phyloP scores from a whole-genome alignment of 2,888 invertebrate species.

The Drosophila nr. fundita region DNA sequence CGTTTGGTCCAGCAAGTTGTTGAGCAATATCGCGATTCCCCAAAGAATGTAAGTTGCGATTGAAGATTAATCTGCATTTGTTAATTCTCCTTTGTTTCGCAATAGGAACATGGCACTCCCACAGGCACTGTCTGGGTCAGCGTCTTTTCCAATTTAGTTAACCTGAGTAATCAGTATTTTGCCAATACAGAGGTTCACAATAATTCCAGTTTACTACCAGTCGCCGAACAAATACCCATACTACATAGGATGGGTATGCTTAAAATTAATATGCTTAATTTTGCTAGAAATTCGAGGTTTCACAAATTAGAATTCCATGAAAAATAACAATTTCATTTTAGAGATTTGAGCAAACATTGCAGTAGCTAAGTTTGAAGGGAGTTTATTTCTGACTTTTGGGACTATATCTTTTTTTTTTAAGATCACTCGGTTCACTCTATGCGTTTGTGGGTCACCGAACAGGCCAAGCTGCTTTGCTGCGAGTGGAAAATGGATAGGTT shows the following conservation, averaged over 20 bases:
- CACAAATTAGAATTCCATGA: not conserved
- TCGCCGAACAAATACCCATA: slow-evolving; percentile 93
- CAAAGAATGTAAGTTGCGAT: slow-evolving; percentile 65
- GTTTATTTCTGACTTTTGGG: not conserved
- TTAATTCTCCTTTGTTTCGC: not conserved
- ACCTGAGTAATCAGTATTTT: slow-evolving; percentile 89
- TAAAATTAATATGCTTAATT: not conserved
- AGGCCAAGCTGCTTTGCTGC: slow-evolving; percentile 90
- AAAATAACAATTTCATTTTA: not conserved
- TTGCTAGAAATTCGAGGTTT: not conserved
- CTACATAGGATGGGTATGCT: slow-evolving; percentile 83
- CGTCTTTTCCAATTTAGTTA: slow-evolving; percentile 89
- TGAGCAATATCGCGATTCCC: slow-evolving; percentile 67
- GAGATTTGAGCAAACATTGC: not conserved
- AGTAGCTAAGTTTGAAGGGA: not conserved
- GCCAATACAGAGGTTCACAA: slow-evolving; percentile 89
- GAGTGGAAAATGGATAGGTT: slow-evolving; percentile 91
- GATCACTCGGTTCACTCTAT: slow-evolving; percentile 93
- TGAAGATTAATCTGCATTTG: not conserved
- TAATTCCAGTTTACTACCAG: slow-evolving; percentile 90
- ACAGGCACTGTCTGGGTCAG: slow-evolving; percentile 83
- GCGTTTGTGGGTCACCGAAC: slow-evolving; percentile 91
- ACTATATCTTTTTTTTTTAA: slow-evolving; percentile 63
- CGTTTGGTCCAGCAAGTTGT: slow-evolving; percentile 67
- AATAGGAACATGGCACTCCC: slow-evolving; percentile 79